Evolutionary conservation across 2,797 vertebrate species (phyloP).

Genomic region (Serranus cabrilla): DNA sequence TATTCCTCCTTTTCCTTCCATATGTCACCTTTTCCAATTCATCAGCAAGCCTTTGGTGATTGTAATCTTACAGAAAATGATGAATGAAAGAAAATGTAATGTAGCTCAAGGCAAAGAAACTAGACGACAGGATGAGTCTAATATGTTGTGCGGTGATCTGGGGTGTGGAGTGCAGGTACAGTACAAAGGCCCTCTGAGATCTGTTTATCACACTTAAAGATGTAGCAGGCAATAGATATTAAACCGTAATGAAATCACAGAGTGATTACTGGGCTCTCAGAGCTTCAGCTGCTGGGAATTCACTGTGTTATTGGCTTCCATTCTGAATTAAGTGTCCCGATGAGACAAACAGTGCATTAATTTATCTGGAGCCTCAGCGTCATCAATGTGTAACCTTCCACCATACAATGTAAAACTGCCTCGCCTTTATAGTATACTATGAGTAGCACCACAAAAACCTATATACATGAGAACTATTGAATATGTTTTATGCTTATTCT

Average conservation of each 20-base stretch:
- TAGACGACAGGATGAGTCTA: conserved; percentile 25
- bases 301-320: conserved; percentile 52
- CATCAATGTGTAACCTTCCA: conserved; percentile 36
- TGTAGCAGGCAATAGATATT: conserved; percentile 46
- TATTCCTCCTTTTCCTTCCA: conserved; percentile 30
- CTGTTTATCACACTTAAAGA: conserved; percentile 57
- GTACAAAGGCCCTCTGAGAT: conserved; percentile 49
- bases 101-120: conserved; percentile 46
- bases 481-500: conserved; percentile 77
- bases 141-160: conserved; percentile 34
- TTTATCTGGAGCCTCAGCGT: conserved; percentile 46
- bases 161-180: conserved; percentile 58
- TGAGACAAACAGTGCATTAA: conserved; percentile 36
- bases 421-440: conserved; percentile 53
- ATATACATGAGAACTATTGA: conserved; percentile 83
- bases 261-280: conserved; percentile 50
- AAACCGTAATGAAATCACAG: conserved; percentile 44
- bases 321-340: conserved; percentile 26
- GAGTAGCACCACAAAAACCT: conserved; percentile 82
- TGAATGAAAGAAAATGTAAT: conserved; percentile 22
- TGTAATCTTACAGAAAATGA: conserved; percentile 15
- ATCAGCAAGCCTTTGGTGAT: conserved; percentile 28
- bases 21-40: conserved; percentile 33
- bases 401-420: conserved; percentile 55
- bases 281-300: conserved; percentile 60